Percentiles rank a stretch among this genome's conserved stretches.
Conservation (phyloP, 23 tunicate genomes). For the Halocynthia roretzi region DNA sequence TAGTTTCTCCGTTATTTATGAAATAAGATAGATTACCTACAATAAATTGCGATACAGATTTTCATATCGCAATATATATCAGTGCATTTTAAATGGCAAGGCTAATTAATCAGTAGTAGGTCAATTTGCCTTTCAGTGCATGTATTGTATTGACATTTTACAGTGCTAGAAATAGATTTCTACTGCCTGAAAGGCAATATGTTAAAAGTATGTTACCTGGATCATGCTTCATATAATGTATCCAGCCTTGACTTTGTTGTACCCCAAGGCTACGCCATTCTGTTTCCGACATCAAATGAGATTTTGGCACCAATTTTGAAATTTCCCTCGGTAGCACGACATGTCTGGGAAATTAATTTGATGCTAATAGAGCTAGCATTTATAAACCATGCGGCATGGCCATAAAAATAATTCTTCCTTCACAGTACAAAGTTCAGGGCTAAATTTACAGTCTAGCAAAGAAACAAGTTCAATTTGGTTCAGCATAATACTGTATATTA, state of each 20-base stretch:
- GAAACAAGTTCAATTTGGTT: no score
- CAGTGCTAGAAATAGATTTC: background rate
- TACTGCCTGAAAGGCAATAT: background rate
- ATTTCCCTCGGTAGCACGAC: constrained; percentile 69
- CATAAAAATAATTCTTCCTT: no score
- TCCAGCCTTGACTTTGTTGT: constrained; percentile 97
- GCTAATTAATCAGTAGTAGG: background rate
- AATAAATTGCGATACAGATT: no score
- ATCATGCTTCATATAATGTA: constrained; percentile 92
- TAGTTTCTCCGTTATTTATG: no score
- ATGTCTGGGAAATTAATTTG: constrained; percentile 20
- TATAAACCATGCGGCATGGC: no score
- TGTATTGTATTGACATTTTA: background rate
- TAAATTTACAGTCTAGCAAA: no score
- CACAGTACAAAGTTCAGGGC: no score
- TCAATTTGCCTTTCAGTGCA: background rate
- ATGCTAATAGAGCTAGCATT: no score
- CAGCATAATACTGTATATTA: no score
- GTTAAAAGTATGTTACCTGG: constrained; percentile 38
- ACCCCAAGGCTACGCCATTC: constrained; percentile 92
- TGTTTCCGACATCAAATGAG: constrained; percentile 80
- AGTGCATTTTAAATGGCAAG: background rate
- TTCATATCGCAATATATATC: no score
- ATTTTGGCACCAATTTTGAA: constrained; percentile 69
- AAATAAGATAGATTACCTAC: no score